Evolutionary conservation across 1,140 invertebrate species (phyloP), one percentile per base, ranked within the genome.

Genomic region (Psilanteris sp.): DNA sequence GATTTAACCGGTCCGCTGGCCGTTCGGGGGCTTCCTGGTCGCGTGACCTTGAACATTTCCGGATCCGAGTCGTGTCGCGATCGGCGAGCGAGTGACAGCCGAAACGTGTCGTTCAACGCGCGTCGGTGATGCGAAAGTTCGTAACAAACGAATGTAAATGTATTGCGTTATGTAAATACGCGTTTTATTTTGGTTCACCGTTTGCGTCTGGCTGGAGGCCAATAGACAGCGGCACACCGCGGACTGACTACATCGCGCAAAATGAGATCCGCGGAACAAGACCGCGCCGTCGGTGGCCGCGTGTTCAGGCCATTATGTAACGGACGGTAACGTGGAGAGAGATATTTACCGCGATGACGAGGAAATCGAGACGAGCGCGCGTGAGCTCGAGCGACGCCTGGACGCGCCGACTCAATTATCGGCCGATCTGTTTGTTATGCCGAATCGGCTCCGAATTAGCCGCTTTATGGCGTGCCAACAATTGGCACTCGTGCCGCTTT

Each of bases 111-210:
- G n/a, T n/a, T n/a, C n/a, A n/a, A n/a, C n/a, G n/a, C n/a, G 24
- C 32, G 44, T 39, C 46, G 27, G 8, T 62, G n/a, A 20, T 50
- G 55, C 29, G 52, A 64, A 43, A 64, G 39, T 39, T 59, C 16
- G 29, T 43, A 54, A 74, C 10, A 72, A 72, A 66, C 41, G 26
- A 22, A 44, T 39, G 62, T 70, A 67, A 75, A 61, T 61, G 43
- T 61, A 5, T 5, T 20, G 18, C 18, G 83, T 87, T 87, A 86
- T 81, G 81, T 88, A 87, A 88, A 88, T 82, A 22, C 72, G 77
- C n/a, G n/a, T n/a, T n/a, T 87, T 87, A 87, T 87, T 87, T 79
- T 71, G 82, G 81, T 80, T 79, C 46, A 79, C 73, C 68, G 77
- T 85, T 81, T 55, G 79, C 71, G 66, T 83, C 87, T 86, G 85